A percentile compares a stretch with the other conserved stretches of the same genome.
Evolutionary conservation across 2,888 invertebrate species (phyloP).

Genomic region (Dascillus cervinus): DNA sequence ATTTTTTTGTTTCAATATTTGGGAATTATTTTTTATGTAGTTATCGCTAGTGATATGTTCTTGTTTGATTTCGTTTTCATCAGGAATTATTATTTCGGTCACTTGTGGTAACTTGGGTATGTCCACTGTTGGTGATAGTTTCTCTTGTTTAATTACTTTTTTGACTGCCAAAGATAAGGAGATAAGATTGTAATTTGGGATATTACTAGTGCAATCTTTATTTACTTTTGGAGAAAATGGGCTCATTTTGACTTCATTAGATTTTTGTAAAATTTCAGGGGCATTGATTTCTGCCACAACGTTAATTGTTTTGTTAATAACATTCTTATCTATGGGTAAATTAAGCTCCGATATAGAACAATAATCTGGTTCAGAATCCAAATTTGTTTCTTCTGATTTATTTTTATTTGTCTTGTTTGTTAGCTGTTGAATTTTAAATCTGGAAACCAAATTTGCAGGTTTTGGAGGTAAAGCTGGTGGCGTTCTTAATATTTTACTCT

Average conservation of each 20-base stretch:
- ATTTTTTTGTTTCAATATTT: constrained; percentile 32
- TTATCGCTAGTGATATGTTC: constrained; percentile 38
- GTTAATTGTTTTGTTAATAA: constrained; percentile 30
- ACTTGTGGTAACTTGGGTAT: constrained; percentile 70
- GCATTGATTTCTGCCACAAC: constrained; percentile 37
- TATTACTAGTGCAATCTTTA: constrained; percentile 10
- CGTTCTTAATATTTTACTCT: constrained; percentile 52
- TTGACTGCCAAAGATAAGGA: constrained; percentile 32
- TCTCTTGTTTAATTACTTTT: constrained; percentile 37
- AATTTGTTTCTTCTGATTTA: constrained; percentile 24
- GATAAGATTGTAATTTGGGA: no score
- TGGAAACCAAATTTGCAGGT: constrained; percentile 64
- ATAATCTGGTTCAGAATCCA: constrained; percentile 59
- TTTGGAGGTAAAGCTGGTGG: constrained; percentile 74
- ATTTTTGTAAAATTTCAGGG: constrained; percentile 2
- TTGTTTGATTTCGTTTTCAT: constrained; percentile 42
- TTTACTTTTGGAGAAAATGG: constrained; percentile 13
- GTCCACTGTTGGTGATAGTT: constrained; percentile 42
- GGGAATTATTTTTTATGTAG: constrained; percentile 41
- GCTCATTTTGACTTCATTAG: neutral
- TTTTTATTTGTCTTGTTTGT: constrained; percentile 21
- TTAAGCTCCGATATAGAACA: constrained; percentile 71
- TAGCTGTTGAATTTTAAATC: constrained; percentile 50
- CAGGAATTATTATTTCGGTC: constrained; percentile 65
- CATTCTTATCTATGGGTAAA: constrained; percentile 32